A percentile compares a stretch with the other conserved stretches of the same genome.
Conservation (phyloP, 2,113 vertebrate species). For the Parus major region DNA sequence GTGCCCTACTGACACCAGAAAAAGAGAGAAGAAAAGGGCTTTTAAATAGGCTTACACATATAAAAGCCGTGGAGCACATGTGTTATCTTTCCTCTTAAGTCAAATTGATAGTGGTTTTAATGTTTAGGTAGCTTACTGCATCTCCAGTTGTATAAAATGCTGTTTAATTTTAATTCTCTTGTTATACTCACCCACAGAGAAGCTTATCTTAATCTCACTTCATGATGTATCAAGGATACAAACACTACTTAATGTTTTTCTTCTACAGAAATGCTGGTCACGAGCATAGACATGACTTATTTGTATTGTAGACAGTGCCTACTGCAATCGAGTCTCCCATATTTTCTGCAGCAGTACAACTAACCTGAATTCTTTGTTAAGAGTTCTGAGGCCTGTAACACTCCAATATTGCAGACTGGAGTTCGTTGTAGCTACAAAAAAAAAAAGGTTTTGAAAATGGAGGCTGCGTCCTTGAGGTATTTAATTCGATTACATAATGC, state of each 20-base stretch:
- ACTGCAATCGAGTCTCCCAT: not conserved
- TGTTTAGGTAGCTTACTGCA: not conserved
- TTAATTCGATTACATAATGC: not conserved
- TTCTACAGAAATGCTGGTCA: not conserved
- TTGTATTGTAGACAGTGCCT: not conserved
- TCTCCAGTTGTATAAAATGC: not conserved
- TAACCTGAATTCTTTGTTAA: not conserved
- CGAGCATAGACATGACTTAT: not conserved
- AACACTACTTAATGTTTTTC: not conserved
- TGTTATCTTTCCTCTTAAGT: not conserved
- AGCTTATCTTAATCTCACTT: conserved; percentile 12
- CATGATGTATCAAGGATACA: conserved; percentile 12
- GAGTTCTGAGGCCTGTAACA: not conserved
- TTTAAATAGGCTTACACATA: not conserved
- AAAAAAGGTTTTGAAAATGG: not conserved
- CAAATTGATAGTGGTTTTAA: not conserved
- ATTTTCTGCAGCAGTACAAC: not conserved
- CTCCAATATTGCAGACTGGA: not conserved
- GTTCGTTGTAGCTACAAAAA: not conserved
- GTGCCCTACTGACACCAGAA: not conserved
- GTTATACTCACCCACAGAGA: not conserved
- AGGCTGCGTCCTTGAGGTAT: not conserved
- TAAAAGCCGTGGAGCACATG: not conserved
- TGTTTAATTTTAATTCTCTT: conserved; percentile 34
- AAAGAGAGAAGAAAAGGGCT: not conserved